Evolutionary conservation across 1,140 invertebrate genomes (phyloP).

Genomic region (Epicauta chinensis): DNA sequence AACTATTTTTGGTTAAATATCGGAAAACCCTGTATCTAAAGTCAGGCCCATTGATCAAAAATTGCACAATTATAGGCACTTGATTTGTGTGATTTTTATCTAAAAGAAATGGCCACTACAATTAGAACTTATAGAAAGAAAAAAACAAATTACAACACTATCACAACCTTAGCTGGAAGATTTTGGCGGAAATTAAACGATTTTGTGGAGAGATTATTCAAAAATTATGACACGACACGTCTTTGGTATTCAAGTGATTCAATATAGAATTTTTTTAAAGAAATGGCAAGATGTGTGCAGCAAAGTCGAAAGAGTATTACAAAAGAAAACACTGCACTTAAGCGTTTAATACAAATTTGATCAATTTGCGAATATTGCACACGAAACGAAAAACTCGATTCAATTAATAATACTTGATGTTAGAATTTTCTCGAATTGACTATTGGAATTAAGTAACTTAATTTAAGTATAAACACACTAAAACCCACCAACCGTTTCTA

Average conservation of each 20-base stretch:
- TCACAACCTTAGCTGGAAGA: conserved; percentile 41
- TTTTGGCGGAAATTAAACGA: conserved; percentile 35
- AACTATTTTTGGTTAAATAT: conserved; percentile 20
- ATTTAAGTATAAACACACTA: no score
- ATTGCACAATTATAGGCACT: conserved; percentile 42
- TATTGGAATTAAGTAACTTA: no score
- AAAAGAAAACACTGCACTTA: conserved; percentile 16
- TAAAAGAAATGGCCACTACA: no score
- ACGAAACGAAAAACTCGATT: no score
- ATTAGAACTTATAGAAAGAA: no score
- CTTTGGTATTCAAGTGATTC: conserved; percentile 37
- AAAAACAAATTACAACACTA: neutral
- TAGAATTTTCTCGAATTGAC: no score
- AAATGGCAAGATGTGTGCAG: conserved; percentile 22
- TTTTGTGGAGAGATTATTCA: neutral
- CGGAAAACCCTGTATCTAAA: conserved; percentile 39
- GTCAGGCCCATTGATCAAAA: conserved; percentile 38
- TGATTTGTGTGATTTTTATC: conserved; percentile 26
- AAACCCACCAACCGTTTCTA: no score
- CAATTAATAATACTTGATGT: no score
- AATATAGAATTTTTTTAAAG: conserved; percentile 7
- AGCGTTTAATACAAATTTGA: conserved; percentile 33
- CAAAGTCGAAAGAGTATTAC: conserved; percentile 11
- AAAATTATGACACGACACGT: conserved; percentile 35
- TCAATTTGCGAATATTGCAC: no score